Conservation (phyloP, 2,797 vertebrate species). For the Graptemys geographica region DNA sequence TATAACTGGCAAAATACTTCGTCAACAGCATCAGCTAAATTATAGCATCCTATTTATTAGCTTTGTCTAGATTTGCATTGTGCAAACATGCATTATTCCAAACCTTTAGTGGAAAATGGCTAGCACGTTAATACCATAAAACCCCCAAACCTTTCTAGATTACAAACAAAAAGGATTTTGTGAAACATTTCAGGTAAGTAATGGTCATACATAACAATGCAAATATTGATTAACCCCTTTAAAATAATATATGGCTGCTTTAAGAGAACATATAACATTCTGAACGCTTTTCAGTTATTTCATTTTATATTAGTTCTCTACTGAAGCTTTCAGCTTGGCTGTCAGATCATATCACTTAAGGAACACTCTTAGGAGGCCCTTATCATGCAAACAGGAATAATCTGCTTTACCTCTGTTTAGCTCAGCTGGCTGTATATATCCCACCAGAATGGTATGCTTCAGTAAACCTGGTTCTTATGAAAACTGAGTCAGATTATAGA, state of each 20-base stretch:
- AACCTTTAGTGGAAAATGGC: background rate
- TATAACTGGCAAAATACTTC: background rate
- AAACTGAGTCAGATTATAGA: slow-evolving; percentile 49
- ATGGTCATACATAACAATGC: rapidly evolving
- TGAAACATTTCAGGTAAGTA: background rate
- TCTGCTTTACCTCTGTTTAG: slow-evolving; percentile 10
- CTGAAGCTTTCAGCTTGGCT: slow-evolving; percentile 28
- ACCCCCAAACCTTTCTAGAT: background rate
- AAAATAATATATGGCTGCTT: background rate
- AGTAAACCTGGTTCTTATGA: slow-evolving; percentile 32
- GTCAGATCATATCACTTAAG: slow-evolving; percentile 42
- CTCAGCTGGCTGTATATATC: background rate
- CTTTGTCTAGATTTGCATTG: background rate
- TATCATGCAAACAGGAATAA: slow-evolving; percentile 27
- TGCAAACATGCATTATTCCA: rapidly evolving
- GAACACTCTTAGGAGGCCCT: background rate
- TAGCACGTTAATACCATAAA: background rate
- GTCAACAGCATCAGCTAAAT: background rate
- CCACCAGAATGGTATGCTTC: slow-evolving; percentile 27
- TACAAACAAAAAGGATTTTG: background rate
- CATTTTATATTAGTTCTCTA: background rate
- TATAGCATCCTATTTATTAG: background rate
- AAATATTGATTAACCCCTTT: background rate
- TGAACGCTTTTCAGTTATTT: background rate
- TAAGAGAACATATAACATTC: background rate